These are phyloP conservation scores for Clunio marinus DNA, from an alignment of 2,888 invertebrate species.

Conservation along the genomic window DNA sequence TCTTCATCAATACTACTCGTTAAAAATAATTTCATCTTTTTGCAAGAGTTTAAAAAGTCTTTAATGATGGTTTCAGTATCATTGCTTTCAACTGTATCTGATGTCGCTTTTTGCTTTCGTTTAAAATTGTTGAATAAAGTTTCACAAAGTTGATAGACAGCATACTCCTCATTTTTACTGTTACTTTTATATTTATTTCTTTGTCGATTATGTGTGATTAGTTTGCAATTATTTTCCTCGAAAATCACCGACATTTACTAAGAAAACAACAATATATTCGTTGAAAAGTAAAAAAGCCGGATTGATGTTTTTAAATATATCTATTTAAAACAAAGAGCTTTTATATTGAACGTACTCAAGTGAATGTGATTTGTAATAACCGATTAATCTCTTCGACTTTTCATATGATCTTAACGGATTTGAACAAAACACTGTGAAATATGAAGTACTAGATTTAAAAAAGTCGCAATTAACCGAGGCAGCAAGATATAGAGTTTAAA, in stretches of 20 bases:
- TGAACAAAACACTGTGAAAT: not conserved
- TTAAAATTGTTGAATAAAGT: conserved; percentile 10
- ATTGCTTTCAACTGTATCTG: not conserved
- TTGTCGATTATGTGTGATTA: not conserved
- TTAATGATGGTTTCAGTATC: not conserved
- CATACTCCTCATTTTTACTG: not conserved
- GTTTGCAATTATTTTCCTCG: not conserved
- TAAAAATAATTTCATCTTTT: not conserved
- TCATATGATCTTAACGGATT: not conserved
- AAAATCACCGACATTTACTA: conserved; percentile 13
- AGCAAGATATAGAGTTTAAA: too few relatives aligned
- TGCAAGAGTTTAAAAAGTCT: not conserved
- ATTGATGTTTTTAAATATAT: not conserved
- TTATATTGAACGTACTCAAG: not conserved
- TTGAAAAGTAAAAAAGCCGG: not conserved
- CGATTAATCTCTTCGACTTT: not conserved
- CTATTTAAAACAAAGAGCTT: not conserved
- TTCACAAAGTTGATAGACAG: not conserved
- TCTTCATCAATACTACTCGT: not conserved
- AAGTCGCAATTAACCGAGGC: too few relatives aligned
- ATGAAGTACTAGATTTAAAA: too few relatives aligned
- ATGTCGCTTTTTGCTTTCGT: not conserved
- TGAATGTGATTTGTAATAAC: not conserved
- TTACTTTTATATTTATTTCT: not conserved
- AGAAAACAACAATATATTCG: not conserved